A percentile compares a stretch with the other conserved stretches of the same genome.
Conservation (phyloP, 2,888 invertebrate genomes). For the Ferrisia virgata region DNA sequence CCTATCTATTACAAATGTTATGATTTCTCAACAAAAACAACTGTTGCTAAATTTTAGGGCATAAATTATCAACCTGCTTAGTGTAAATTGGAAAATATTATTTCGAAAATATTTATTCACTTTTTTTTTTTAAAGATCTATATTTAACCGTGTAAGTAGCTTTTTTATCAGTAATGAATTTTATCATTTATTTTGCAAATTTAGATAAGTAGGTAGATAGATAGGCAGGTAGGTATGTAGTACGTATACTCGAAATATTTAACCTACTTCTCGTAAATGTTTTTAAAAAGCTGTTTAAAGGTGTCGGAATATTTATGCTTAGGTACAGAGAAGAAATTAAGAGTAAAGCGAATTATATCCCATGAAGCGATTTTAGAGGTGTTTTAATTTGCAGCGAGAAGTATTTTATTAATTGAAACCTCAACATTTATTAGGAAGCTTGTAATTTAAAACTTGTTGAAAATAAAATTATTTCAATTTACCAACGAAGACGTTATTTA, state of each 20-base stretch:
- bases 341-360: background rate
- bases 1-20: too few relatives aligned
- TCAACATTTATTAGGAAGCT: background rate
- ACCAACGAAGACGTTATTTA: constrained; percentile 16
- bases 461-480: constrained; percentile 31
- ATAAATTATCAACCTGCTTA: too few relatives aligned
- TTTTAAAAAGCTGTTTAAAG: background rate
- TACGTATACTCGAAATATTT: background rate
- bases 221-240: too few relatives aligned
- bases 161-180: too few relatives aligned
- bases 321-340: background rate
- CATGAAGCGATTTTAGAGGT: background rate
- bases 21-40: too few relatives aligned
- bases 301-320: background rate
- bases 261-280: background rate
- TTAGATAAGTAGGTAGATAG: background rate
- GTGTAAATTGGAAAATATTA: too few relatives aligned
- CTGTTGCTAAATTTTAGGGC: too few relatives aligned
- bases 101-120: too few relatives aligned
- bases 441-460: constrained; percentile 14
- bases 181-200: too few relatives aligned
- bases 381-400: constrained; percentile 12
- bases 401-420: constrained; percentile 22
- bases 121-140: too few relatives aligned
- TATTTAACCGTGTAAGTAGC: too few relatives aligned